Percentiles rank a stretch among this genome's conserved stretches.
Evolutionary conservation across 2,888 invertebrate genomes (phyloP).

Genomic region (Catocala sponsa): DNA sequence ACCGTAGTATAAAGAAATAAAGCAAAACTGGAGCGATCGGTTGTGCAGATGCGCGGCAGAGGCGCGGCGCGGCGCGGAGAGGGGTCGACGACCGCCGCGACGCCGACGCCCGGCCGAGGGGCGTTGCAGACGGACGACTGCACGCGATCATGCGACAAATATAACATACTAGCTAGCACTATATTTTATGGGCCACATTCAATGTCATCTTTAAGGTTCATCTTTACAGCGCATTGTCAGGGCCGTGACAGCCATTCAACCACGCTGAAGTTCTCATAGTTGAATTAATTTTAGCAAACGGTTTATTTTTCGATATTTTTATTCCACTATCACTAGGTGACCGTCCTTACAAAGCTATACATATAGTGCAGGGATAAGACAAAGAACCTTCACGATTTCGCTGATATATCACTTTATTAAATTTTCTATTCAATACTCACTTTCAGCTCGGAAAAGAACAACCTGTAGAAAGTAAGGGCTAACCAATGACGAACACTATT

Average conservation of each 20-base stretch:
- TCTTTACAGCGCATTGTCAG: slow-evolving; percentile 2
- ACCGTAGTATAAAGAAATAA: slow-evolving; percentile 44
- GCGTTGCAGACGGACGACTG: slow-evolving; percentile 60
- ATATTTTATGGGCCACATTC: slow-evolving; percentile 18
- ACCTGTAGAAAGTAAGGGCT: too few relatives aligned
- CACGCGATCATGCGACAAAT: slow-evolving; percentile 55
- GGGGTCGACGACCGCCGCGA: slow-evolving; percentile 43
- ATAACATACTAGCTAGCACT: slow-evolving; percentile 26
- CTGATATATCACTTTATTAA: too few relatives aligned
- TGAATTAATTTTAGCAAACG: too few relatives aligned
- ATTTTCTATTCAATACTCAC: too few relatives aligned
- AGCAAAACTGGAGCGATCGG: slow-evolving; percentile 48
- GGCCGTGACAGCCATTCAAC: background rate
- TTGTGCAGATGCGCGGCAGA: slow-evolving; percentile 41
- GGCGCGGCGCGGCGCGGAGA: slow-evolving; percentile 36
- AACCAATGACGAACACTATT: too few relatives aligned
- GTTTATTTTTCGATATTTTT: too few relatives aligned
- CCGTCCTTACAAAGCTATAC: too few relatives aligned
- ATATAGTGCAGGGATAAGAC: too few relatives aligned
- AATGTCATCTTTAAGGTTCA: slow-evolving; percentile 31
- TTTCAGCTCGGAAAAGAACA: too few relatives aligned
- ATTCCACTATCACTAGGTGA: too few relatives aligned
- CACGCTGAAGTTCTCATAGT: too few relatives aligned
- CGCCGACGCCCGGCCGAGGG: slow-evolving; percentile 21
- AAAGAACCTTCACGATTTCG: too few relatives aligned